A percentile compares a stretch with the other conserved stretches of the same genome.
phyloP scores from a whole-genome alignment of 2,113 vertebrate species.

The Phasianus colchicus region DNA sequence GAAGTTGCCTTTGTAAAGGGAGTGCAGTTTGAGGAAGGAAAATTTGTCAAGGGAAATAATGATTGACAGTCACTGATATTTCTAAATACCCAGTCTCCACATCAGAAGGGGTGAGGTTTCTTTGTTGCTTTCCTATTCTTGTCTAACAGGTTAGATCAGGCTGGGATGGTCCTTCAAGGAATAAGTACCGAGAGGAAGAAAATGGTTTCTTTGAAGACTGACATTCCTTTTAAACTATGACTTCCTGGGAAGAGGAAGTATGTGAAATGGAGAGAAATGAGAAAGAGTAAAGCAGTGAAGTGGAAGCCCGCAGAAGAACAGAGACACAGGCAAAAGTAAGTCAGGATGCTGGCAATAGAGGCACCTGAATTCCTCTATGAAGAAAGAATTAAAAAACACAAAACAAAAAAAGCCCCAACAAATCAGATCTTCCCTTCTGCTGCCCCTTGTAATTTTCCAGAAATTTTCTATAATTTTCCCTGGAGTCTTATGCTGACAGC shows the following conservation, averaged over 20 bases:
- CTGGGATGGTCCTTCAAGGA: neutral
- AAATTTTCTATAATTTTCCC: slow-evolving; percentile 60
- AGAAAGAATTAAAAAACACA: neutral
- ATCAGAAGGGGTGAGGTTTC: neutral
- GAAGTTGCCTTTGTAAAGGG: neutral
- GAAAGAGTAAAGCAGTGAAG: neutral
- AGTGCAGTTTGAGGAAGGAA: neutral
- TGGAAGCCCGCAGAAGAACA: neutral
- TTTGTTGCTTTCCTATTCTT: neutral
- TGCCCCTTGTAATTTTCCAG: slow-evolving; percentile 57
- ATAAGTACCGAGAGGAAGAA: neutral
- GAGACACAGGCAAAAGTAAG: neutral
- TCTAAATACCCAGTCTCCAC: neutral
- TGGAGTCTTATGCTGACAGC: slow-evolving; percentile 56
- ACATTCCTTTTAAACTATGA: neutral
- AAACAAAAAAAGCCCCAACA: neutral
- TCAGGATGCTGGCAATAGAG: neutral
- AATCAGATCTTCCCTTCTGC: slow-evolving; percentile 41
- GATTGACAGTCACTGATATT: neutral
- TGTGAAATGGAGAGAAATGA: neutral
- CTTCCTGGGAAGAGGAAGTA: neutral
- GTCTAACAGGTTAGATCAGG: neutral
- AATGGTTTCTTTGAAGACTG: neutral
- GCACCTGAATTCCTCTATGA: neutral
- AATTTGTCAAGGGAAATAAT: neutral